A percentile compares a stretch with the other conserved stretches of the same genome.
phyloP scores from a whole-genome alignment of 2,888 invertebrate species.

The Dinocampus coccinellae region DNA sequence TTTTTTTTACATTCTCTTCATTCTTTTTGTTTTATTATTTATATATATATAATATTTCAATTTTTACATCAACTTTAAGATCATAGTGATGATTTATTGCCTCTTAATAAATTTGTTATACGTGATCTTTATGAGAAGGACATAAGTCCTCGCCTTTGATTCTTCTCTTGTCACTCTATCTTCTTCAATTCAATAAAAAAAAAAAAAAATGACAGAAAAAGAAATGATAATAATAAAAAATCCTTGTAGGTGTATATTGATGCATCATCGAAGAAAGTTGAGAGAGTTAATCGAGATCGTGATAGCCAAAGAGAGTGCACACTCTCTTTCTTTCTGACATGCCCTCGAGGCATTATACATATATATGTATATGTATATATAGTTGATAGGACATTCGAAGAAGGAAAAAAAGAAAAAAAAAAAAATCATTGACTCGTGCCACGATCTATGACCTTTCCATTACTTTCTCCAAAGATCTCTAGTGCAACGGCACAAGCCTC shows the following conservation, averaged over 20 bases:
- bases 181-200: not conserved
- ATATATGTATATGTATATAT: not conserved
- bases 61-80: conserved; percentile 6
- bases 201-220: not conserved
- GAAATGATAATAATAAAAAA: not conserved
- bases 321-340: conserved; percentile 27
- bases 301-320: conserved; percentile 27
- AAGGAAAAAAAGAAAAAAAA: conserved; percentile 37
- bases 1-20: not conserved
- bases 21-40: not conserved
- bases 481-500: conserved; percentile 41
- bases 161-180: not conserved
- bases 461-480: conserved; percentile 57
- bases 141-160: not conserved
- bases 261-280: conserved; percentile 24
- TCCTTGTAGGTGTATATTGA: not conserved
- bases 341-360: conserved; percentile 16
- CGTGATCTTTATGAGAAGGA: not conserved
- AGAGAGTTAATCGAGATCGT: conserved; percentile 31
- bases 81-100: conserved; percentile 7
- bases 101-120: not conserved
- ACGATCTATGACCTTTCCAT: conserved; percentile 59
- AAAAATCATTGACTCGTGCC: conserved; percentile 55
- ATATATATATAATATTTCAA: not conserved
- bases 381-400: not conserved